Conservation (phyloP, 2,113 vertebrate species). For the Podocnemis expansa region DNA sequence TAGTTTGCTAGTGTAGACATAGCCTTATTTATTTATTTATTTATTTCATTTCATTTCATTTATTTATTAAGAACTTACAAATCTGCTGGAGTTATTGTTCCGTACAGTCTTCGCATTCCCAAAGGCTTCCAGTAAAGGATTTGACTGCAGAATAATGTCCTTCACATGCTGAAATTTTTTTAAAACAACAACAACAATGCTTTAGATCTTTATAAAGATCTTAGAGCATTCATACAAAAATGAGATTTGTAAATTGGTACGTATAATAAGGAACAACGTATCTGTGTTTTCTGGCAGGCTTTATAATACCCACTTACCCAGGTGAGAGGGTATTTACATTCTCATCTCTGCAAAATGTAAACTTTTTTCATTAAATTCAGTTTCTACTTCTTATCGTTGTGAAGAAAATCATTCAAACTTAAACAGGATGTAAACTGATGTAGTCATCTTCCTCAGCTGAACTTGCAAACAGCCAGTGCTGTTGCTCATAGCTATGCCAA, state of each 20-base stretch:
- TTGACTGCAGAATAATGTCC: slow-evolving; percentile 98
- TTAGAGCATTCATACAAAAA: background rate
- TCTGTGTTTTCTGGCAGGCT: background rate
- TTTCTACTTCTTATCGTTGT: background rate
- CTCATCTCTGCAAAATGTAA: background rate
- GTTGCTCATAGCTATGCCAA: background rate
- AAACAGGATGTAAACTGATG: background rate
- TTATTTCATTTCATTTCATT: too few relatives aligned
- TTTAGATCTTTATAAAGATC: background rate
- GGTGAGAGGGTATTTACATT: background rate
- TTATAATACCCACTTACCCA: background rate
- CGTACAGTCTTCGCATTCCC: slow-evolving; percentile 97
- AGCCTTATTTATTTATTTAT: too few relatives aligned
- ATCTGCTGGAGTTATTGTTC: slow-evolving; percentile 99
- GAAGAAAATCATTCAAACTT: background rate
- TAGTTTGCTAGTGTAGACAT: too few relatives aligned
- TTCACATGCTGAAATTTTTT: slow-evolving; percentile 89
- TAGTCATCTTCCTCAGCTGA: background rate
- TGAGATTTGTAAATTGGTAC: background rate
- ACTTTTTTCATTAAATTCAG: background rate
- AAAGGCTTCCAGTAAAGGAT: slow-evolving; percentile 95
- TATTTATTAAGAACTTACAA: slow-evolving; percentile 89
- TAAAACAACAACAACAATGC: background rate
- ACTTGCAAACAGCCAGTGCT: background rate
- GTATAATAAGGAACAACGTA: background rate